These are phyloP conservation scores for Salticus scenicus DNA, from an alignment of 2,888 invertebrate genomes.

Conservation along the genomic window DNA sequence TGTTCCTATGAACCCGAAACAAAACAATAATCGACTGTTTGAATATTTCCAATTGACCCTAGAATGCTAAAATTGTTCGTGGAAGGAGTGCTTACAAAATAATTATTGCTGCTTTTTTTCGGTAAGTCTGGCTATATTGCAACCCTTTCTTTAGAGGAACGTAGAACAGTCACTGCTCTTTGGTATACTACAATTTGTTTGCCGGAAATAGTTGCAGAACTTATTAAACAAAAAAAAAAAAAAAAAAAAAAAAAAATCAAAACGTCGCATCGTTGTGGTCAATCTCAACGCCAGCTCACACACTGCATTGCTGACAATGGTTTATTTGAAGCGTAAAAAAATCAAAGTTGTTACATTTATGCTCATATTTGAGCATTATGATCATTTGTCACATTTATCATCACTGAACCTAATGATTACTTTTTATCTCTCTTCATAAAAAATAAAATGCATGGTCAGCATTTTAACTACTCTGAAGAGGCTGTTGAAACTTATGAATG, in stretches of 20 bases:
- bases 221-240: no score
- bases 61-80: slow-evolving; percentile 2
- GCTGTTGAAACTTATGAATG: slow-evolving; percentile 1
- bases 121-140: not conserved
- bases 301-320: not conserved
- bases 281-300: not conserved
- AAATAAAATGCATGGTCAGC: not conserved
- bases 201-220: not conserved
- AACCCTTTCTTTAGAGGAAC: slow-evolving; percentile 16
- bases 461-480: not conserved
- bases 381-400: no score
- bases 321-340: not conserved
- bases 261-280: not conserved
- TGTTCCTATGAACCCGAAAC: slow-evolving; percentile 16
- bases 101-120: slow-evolving; percentile 2
- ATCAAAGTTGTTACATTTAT: not conserved
- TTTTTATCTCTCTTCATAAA: not conserved
- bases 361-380: not conserved
- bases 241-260: not conserved
- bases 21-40: slow-evolving; percentile 6
- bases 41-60: not conserved
- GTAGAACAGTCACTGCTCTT: not conserved
- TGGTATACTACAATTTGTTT: not conserved
- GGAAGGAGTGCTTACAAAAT: slow-evolving; percentile 10
- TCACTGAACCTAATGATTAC: not conserved